Base-by-base conservation (phyloP, 2,888 invertebrate genomes). In the Nowickia ferox region DNA sequence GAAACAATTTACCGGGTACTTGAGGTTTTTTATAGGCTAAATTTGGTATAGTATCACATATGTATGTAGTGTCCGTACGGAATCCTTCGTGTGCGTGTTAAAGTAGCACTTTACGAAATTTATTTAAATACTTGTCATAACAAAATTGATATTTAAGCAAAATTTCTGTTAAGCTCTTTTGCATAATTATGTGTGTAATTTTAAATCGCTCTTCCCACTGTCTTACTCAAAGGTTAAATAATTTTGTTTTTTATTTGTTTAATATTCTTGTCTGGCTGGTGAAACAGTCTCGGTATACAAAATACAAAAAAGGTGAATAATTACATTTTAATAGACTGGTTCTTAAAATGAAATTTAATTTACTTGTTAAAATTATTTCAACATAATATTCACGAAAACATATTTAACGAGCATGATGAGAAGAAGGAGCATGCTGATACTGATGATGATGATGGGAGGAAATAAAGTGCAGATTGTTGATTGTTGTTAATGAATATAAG, bases 261-360 rank as follows among this genome's bases (percentile, higher is more conserved):
- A 9, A 65, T 42, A 19, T 42, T 40, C 11, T 42, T 69, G 84
- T 63, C 84, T 79, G 78, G 63, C 72, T 78, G 84, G 82, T 40
- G 85, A 30, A 69, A 63, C 19, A 40, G 40, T 68, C 61, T 75
- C 57, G 46, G 40, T 51, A 13, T 59, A 55, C n/a, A n/a, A n/a
- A 38, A 69, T 11, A 77, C n/a, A 78, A 75, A 80, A 66, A 76
- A 77, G 85, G 88, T 90, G 90, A 90, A 90, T 90, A 90, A 90
- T 90, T 90, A 89, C 90, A 88, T 90, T 90, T 90, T 89, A 90
- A 90, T 90, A 89, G 90, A 90, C 72, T 80, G 72, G 44, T 53
- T 72, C 81, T 51, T 68, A 53, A 78, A 85, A 69, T 63, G 48
- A 72, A 80, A 80, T 86, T 83, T 86, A 83, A 83, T 86, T 83